These are phyloP conservation scores for Leucoptera coffeella DNA, from an alignment of 2,888 invertebrate genomes.

Conservation along the genomic window DNA sequence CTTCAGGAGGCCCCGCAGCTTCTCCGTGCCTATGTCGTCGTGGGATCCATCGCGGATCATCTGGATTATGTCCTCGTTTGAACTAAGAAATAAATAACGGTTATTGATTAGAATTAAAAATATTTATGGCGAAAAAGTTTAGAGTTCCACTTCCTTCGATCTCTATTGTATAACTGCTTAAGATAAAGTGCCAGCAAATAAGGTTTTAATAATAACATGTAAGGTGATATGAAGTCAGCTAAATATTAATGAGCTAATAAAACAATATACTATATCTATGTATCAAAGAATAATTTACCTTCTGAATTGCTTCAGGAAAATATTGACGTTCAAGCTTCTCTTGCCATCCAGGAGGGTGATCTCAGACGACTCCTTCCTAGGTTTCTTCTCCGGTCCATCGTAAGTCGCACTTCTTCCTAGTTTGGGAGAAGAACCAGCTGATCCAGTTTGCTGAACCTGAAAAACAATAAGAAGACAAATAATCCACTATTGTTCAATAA, in stretches of 20 bases:
- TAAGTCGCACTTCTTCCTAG: slow-evolving; percentile 34
- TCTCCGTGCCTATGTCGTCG: slow-evolving; percentile 85
- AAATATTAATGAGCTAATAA: too few species aligned
- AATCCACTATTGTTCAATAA: too few species aligned
- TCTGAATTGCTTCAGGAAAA: slow-evolving; percentile 94
- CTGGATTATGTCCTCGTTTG: slow-evolving; percentile 85
- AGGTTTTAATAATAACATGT: too few species aligned
- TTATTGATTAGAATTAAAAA: neutral
- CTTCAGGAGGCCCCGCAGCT: slow-evolving; percentile 84
- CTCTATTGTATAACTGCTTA: too few species aligned
- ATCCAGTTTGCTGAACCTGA: slow-evolving; percentile 37
- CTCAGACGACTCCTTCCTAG: slow-evolving; percentile 77
- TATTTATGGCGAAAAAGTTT: neutral
- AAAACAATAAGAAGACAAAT: too few species aligned
- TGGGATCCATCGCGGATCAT: slow-evolving; percentile 80
- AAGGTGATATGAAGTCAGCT: too few species aligned
- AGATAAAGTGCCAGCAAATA: too few species aligned
- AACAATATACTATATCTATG: neutral
- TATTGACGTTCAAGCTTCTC: slow-evolving; percentile 93
- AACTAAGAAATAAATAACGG: slow-evolving; percentile 40
- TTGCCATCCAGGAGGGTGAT: slow-evolving; percentile 89
- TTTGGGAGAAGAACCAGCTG: slow-evolving; percentile 41
- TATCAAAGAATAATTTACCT: too few species aligned
- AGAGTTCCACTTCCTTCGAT: too few species aligned
- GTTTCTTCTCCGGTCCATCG: slow-evolving; percentile 50